These are phyloP conservation scores for Muricea muricata DNA, from an alignment of 92 coral and sea anemone genomes.

Conservation along the genomic window DNA sequence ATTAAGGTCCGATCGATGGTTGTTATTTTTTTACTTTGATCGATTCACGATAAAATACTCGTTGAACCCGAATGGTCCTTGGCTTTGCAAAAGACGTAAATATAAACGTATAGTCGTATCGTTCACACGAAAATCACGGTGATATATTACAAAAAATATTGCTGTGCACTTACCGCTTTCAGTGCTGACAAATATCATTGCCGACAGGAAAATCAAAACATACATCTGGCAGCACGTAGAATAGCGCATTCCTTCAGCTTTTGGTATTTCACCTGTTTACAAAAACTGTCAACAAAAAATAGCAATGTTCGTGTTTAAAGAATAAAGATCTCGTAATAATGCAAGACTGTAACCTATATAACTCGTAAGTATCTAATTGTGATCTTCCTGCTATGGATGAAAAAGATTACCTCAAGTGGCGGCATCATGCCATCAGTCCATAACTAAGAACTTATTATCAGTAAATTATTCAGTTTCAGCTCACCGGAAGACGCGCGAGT, in stretches of 20 bases:
- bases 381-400: not conserved
- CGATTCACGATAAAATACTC: too few relatives aligned
- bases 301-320: not conserved
- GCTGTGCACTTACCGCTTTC: slow-evolving; percentile 4
- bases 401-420: too few relatives aligned
- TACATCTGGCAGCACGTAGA: not conserved
- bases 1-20: too few relatives aligned
- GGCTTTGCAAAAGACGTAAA: too few relatives aligned
- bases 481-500: too few relatives aligned
- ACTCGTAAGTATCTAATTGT: not conserved
- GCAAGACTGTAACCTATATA: not conserved
- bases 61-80: too few relatives aligned
- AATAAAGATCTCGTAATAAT: not conserved
- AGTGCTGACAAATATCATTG: not conserved
- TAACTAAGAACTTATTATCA: too few relatives aligned
- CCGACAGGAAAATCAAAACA: not conserved
- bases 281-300: too few relatives aligned
- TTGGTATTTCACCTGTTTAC: too few relatives aligned
- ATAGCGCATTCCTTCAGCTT: not conserved
- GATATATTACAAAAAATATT: not conserved
- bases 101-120: not conserved
- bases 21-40: too few relatives aligned
- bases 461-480: too few relatives aligned
- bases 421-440: too few relatives aligned
- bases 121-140: not conserved